A percentile compares a stretch with the other conserved stretches of the same genome.
Evolutionary conservation across 2,113 vertebrate genomes (phyloP).

Genomic region (Anthoscopus minutus): DNA sequence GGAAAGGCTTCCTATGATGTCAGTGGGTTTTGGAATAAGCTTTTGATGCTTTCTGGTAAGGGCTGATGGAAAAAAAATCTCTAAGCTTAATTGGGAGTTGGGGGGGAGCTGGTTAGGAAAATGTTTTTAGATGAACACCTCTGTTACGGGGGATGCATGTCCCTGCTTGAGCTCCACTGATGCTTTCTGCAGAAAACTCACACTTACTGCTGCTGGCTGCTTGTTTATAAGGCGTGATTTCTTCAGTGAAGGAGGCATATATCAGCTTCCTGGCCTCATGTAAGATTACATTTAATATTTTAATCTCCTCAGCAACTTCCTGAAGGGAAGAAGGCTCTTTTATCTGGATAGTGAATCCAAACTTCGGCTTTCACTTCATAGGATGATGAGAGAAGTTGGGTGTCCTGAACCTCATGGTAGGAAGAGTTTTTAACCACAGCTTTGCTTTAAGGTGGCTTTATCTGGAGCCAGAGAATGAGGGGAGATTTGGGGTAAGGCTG

Average conservation of each 20-base stretch:
- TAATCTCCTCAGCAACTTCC: neutral
- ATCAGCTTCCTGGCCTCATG: neutral
- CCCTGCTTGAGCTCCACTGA: neutral
- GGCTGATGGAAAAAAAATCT: conserved; percentile 33
- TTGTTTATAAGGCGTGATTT: neutral
- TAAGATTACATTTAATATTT: neutral
- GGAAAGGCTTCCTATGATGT: conserved; percentile 56
- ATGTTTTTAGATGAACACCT: neutral
- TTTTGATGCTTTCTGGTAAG: conserved; percentile 32
- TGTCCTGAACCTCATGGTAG: neutral
- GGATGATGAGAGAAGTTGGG: neutral
- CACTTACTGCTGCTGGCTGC: neutral
- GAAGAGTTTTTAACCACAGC: neutral
- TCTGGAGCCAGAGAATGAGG: neutral
- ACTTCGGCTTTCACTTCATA: neutral
- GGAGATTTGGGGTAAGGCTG: neutral
- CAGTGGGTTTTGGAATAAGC: conserved; percentile 36
- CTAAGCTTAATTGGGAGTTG: neutral
- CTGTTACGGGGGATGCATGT: neutral
- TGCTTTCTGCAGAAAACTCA: neutral
- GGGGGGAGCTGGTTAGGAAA: neutral
- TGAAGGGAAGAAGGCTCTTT: neutral
- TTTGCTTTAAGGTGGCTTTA: neutral
- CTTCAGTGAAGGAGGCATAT: rapidly evolving
- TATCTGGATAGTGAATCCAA: neutral